Evolutionary conservation across 2,888 invertebrate species (phyloP).

Genomic region (Napeogenes inachia): DNA sequence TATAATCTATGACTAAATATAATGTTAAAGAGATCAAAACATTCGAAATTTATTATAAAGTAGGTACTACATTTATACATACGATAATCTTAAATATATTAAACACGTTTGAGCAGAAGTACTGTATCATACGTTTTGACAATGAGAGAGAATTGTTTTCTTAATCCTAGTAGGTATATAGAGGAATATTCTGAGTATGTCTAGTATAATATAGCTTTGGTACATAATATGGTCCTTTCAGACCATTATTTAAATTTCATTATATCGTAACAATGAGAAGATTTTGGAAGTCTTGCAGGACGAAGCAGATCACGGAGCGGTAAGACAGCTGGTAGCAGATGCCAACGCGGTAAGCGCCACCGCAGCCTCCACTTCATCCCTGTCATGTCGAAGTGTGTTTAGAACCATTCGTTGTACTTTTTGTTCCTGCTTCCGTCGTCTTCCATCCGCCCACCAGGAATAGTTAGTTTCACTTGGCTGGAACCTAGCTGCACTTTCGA

Average conservation of each 20-base stretch:
- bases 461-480: conserved; percentile 84
- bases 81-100: conserved; percentile 7
- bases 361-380: conserved; percentile 86
- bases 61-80: conserved; percentile 17
- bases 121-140: conserved; percentile 1
- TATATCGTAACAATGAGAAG: not conserved
- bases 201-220: not conserved
- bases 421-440: conserved; percentile 51
- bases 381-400: conserved; percentile 72
- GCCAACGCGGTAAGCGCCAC: conserved; percentile 84
- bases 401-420: conserved; percentile 44
- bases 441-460: conserved; percentile 79
- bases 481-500: conserved; percentile 85
- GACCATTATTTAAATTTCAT: not conserved
- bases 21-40: conserved; percentile 63
- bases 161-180: not conserved
- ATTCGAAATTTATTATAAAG: conserved; percentile 38
- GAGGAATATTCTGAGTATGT: conserved; percentile 1
- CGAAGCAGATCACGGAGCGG: conserved; percentile 42
- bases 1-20: conserved; percentile 50
- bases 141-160: not conserved
- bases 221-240: too few relatives aligned
- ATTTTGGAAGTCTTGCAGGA: conserved; percentile 8
- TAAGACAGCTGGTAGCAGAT: conserved; percentile 55
- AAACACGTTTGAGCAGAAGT: conserved; percentile 25